phyloP scores from a whole-genome alignment of 1,140 invertebrate species.

The Musca vetustissima region DNA sequence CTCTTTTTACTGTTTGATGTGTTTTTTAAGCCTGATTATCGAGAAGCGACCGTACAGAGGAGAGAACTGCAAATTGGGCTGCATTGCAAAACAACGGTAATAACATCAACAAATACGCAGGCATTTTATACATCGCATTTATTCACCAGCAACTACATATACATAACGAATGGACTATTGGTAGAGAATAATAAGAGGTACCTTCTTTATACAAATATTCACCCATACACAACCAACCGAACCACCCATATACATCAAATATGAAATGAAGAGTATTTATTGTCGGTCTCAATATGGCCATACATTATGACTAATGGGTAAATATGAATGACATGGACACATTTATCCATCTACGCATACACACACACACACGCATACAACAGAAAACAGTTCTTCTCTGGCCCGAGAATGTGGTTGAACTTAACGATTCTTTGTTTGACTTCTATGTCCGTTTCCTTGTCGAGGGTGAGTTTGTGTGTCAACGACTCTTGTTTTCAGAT shows the following conservation, averaged over 20 bases:
- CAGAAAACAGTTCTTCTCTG: no score
- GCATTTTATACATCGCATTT: neutral
- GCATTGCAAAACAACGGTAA: neutral
- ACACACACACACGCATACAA: no score
- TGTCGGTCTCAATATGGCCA: slow-evolving; percentile 14
- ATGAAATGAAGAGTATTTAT: slow-evolving; percentile 9
- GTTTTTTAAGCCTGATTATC: no score
- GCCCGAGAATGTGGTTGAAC: neutral
- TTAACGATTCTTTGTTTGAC: slow-evolving; percentile 16
- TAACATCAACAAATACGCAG: neutral
- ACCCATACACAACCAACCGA: no score
- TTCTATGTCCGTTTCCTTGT: slow-evolving; percentile 5
- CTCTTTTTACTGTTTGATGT: no score
- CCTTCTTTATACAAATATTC: no score
- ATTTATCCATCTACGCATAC: no score
- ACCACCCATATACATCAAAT: no score
- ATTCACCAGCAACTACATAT: neutral
- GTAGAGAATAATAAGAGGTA: no score
- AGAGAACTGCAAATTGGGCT: slow-evolving; percentile 14
- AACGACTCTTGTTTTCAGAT: neutral
- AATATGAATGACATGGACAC: slow-evolving; percentile 4
- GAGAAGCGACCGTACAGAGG: no score
- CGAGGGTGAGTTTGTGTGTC: neutral
- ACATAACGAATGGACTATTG: neutral
- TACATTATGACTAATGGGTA: slow-evolving; percentile 22